These are phyloP conservation scores for Stigmatopora nigra DNA, from an alignment of 2,113 vertebrate genomes.

Conservation along the genomic window DNA sequence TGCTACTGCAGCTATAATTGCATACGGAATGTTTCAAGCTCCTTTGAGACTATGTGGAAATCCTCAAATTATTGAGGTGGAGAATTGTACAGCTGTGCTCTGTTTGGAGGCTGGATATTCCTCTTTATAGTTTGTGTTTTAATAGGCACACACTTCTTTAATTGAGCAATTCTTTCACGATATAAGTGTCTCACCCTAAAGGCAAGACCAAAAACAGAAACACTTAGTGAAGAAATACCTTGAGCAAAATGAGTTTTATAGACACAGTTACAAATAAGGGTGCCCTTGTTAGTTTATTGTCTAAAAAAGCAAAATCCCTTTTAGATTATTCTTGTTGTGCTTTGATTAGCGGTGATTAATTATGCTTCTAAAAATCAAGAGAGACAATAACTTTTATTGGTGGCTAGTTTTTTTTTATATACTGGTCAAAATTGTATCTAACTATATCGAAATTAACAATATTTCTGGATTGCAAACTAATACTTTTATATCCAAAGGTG, in stretches of 20 bases:
- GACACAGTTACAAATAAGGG: conserved; percentile 1
- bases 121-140: conserved; percentile 52
- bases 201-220: conserved; percentile 27
- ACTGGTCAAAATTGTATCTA: not conserved
- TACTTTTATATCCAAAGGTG: not conserved
- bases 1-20: conserved; percentile 59
- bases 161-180: conserved; percentile 41
- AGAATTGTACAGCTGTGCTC: conserved; percentile 61
- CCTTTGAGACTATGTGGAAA: conserved; percentile 55
- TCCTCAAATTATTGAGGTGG: conserved; percentile 59
- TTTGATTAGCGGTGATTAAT: not conserved
- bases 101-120: conserved; percentile 42
- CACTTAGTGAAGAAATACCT: conserved; percentile 23
- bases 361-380: not conserved
- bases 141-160: conserved; percentile 49
- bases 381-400: not conserved
- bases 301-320: not conserved
- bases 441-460: not conserved
- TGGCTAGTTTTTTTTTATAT: not conserved
- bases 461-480: not conserved
- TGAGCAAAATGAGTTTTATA: conserved; percentile 18
- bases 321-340: not conserved
- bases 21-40: conserved; percentile 46
- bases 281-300: not conserved
- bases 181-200: conserved; percentile 25